phyloP scores from a whole-genome alignment of 2,797 vertebrate species.

The Tarsius wallacei region DNA sequence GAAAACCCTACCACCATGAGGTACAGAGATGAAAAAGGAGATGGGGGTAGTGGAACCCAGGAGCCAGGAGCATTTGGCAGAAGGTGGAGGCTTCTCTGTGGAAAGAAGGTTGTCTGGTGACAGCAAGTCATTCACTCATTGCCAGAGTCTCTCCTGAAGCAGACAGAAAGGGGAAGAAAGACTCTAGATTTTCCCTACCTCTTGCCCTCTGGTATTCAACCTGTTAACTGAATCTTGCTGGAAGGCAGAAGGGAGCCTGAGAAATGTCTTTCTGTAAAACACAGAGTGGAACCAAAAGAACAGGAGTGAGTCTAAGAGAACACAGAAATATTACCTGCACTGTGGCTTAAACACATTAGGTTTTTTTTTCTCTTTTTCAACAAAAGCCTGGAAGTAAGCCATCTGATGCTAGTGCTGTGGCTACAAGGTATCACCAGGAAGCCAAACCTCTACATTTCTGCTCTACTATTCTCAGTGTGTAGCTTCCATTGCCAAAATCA shows the following conservation, averaged over 20 bases:
- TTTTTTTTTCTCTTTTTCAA: neutral
- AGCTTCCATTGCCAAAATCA: neutral
- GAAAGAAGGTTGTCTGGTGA: no score
- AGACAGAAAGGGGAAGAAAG: neutral
- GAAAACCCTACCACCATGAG: neutral
- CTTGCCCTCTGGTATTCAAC: neutral
- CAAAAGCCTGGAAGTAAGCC: neutral
- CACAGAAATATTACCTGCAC: neutral
- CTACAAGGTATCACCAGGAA: neutral
- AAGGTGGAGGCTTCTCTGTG: neutral
- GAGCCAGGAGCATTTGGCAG: neutral
- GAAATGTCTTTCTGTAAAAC: slow-evolving; percentile 14
- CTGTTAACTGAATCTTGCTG: neutral
- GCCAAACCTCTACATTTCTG: neutral
- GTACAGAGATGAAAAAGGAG: neutral
- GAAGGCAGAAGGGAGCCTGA: neutral
- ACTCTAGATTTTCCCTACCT: neutral
- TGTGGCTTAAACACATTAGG: neutral
- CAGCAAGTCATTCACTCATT: neutral
- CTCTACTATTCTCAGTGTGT: neutral
- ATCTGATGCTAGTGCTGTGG: neutral
- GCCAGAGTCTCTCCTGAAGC: neutral
- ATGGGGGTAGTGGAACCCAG: neutral
- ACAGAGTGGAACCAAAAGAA: neutral
- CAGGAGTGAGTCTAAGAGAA: neutral